Evolutionary conservation across 23 tunicate species (phyloP).

Genomic region (Ascidia mentula): DNA sequence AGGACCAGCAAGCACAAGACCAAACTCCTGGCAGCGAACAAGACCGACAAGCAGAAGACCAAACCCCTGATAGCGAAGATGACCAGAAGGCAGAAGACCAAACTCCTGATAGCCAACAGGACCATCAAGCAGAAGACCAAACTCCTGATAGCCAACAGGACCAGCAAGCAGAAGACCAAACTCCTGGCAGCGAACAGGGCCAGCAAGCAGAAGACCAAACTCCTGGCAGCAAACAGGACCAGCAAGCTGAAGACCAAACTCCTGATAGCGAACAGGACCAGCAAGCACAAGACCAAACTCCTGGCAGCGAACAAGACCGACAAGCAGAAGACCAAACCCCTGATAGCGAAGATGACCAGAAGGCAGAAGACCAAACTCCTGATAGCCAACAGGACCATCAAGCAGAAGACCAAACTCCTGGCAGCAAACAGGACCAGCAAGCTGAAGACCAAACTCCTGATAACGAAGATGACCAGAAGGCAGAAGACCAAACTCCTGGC

Average conservation of each 20-base stretch:
- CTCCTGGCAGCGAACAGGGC: not conserved
- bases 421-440: not conserved
- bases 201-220: not conserved
- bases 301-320: too few relatives aligned
- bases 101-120: not conserved
- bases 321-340: not conserved
- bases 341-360: not conserved
- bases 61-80: too few relatives aligned
- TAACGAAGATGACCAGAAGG: not conserved
- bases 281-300: not conserved
- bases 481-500: not conserved
- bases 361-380: not conserved
- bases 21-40: not conserved
- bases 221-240: too few relatives aligned
- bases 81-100: not conserved
- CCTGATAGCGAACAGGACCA: too few relatives aligned
- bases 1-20: not conserved
- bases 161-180: not conserved
- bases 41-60: not conserved
- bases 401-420: not conserved
- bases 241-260: not conserved
- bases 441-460: not conserved
- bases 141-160: not conserved
- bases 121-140: not conserved
- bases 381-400: too few relatives aligned